A percentile compares a stretch with the other conserved stretches of the same genome.
Evolutionary conservation across 2,113 vertebrate species (phyloP).

Genomic region (Mungos mungo): DNA sequence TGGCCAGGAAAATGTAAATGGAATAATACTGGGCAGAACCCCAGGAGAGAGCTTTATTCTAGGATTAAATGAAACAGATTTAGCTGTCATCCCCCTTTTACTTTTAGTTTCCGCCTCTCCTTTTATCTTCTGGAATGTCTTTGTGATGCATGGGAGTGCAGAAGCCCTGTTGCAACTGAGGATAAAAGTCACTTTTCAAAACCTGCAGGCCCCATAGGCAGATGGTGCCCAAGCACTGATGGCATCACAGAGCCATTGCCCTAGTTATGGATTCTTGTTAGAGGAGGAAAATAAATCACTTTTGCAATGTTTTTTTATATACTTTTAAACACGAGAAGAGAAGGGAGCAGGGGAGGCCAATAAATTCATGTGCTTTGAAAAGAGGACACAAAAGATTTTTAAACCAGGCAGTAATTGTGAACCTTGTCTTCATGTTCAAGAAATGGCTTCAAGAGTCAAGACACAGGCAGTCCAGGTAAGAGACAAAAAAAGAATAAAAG

Average conservation of each 20-base stretch:
- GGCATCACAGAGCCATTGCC: background rate
- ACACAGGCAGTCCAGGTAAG: background rate
- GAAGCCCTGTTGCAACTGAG: background rate
- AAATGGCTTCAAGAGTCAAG: conserved; percentile 20
- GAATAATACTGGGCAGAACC: background rate
- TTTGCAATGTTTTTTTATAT: background rate
- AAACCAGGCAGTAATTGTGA: conserved; percentile 8
- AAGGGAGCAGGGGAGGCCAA: background rate
- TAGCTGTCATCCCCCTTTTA: conserved; percentile 1
- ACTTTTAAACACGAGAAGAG: background rate
- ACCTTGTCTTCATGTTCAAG: background rate
- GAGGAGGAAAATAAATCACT: background rate
- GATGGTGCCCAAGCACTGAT: background rate
- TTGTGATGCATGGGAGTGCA: background rate
- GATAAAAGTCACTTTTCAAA: conserved; percentile 48
- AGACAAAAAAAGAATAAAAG: background rate
- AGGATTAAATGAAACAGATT: conserved; percentile 42
- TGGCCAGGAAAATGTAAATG: background rate
- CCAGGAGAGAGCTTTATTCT: background rate
- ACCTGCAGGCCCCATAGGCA: background rate
- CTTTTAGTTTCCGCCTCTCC: background rate
- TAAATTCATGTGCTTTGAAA: background rate
- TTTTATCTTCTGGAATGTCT: conserved; percentile 24
- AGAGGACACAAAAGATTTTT: background rate
- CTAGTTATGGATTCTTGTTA: background rate